phyloP scores from a whole-genome alignment of 2,797 vertebrate species.

The Sphenopsis melanotis region DNA sequence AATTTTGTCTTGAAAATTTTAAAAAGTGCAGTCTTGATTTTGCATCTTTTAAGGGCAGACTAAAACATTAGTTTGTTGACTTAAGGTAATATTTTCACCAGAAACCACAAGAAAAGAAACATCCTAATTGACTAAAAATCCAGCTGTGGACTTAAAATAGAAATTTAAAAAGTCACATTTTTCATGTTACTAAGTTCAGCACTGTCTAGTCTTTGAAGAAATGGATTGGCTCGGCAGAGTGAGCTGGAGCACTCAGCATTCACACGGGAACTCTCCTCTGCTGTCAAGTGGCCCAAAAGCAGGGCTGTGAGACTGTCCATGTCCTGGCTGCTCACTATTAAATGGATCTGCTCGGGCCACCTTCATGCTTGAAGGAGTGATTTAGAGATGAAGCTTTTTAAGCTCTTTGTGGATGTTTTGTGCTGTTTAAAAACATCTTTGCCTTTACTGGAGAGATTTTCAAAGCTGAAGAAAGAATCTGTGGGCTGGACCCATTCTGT shows the following conservation, averaged over 20 bases:
- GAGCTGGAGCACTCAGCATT: conserved; percentile 46
- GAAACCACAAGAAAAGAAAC: conserved; percentile 40
- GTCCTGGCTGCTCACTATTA: not conserved
- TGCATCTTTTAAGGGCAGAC: not conserved
- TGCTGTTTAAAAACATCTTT: not conserved
- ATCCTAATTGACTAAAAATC: conserved; percentile 53
- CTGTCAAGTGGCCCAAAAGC: conserved; percentile 39
- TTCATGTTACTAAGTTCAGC: conserved; percentile 65
- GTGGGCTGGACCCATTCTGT: not conserved
- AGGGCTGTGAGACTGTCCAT: conserved; percentile 45
- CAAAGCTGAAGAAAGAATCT: conserved; percentile 11
- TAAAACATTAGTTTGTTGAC: not conserved
- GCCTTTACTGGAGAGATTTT: not conserved
- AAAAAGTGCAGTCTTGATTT: not conserved
- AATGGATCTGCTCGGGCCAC: not conserved
- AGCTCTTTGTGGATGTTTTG: not conserved
- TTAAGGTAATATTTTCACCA: conserved; percentile 58
- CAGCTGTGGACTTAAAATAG: conserved; percentile 64
- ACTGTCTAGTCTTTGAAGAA: conserved; percentile 61
- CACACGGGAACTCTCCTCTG: conserved; percentile 60
- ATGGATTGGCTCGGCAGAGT: not conserved
- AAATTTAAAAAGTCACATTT: conserved; percentile 29
- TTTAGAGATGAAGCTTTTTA: not conserved
- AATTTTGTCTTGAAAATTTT: not conserved
- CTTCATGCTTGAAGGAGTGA: not conserved